Conservation (phyloP, 2,797 vertebrate genomes). For the Enteromius argenteus region DNA sequence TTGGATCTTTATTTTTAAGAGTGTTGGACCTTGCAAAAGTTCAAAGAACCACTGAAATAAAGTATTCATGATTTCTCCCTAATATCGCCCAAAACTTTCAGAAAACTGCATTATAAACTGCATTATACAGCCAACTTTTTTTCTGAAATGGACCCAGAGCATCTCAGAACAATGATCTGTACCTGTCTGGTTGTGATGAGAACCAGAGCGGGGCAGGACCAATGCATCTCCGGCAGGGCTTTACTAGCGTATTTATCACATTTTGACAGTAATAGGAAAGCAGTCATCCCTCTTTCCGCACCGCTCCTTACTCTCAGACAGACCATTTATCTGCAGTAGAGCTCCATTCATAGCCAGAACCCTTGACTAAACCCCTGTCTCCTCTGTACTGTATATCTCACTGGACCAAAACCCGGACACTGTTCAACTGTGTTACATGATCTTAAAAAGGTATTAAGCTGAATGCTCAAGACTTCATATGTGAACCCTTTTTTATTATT, state of each 20-base stretch:
- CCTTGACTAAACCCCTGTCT: conserved; percentile 12
- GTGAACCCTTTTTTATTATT: background rate
- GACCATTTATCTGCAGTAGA: conserved; percentile 38
- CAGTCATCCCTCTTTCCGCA: conserved; percentile 47
- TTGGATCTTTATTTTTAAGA: background rate
- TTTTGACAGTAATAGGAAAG: conserved; percentile 48
- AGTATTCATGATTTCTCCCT: background rate
- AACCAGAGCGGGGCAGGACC: conserved; percentile 30
- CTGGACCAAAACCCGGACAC: conserved; percentile 1
- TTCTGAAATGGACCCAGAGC: background rate
- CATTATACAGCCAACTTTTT: background rate
- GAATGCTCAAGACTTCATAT: background rate
- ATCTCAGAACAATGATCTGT: background rate
- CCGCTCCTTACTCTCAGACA: conserved; percentile 44
- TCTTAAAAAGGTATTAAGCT: background rate
- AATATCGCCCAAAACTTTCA: background rate
- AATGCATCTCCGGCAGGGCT: conserved; percentile 6
- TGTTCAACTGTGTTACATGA: background rate
- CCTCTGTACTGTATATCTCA: conserved; percentile 3
- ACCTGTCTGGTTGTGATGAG: conserved; percentile 37
- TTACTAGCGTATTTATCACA: conserved; percentile 43
- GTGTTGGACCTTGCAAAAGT: background rate
- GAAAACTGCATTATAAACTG: background rate
- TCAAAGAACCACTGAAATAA: background rate
- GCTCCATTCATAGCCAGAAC: conserved; percentile 14